Percentiles rank a stretch among this genome's conserved stretches.
Evolutionary conservation across 2,113 vertebrate species (phyloP).

Genomic region (Phylloscopus trochilus): DNA sequence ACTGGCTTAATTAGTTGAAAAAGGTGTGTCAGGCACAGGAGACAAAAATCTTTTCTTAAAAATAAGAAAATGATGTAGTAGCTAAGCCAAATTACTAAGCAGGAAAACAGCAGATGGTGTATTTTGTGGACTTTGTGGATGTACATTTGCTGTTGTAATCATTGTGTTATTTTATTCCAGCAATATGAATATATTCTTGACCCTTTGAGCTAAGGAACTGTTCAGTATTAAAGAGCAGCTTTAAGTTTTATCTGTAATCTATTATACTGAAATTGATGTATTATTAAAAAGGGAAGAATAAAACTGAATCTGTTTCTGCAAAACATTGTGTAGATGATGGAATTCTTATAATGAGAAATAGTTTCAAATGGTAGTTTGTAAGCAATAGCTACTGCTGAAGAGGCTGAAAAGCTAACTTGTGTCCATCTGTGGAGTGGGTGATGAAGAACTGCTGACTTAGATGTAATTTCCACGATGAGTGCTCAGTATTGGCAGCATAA

Average conservation of each 20-base stretch:
- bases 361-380: neutral
- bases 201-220: neutral
- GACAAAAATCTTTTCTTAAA: neutral
- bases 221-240: neutral
- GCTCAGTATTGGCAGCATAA: neutral
- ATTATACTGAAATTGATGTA: neutral
- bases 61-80: neutral
- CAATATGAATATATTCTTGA: neutral
- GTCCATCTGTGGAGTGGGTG: neutral
- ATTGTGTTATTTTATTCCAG: neutral
- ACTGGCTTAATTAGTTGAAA: neutral
- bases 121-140: neutral
- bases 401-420: neutral
- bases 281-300: neutral
- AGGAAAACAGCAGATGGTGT: neutral
- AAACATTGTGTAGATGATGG: neutral
- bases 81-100: neutral
- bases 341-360: neutral
- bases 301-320: neutral
- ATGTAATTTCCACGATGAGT: neutral
- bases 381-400: neutral
- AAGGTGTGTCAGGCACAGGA: rapidly evolving
- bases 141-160: neutral
- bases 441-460: neutral
- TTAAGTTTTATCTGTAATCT: neutral